These are phyloP conservation scores for Drosophila sulfurigaster DNA, from an alignment of 1,140 invertebrate genomes.

Conservation along the genomic window DNA sequence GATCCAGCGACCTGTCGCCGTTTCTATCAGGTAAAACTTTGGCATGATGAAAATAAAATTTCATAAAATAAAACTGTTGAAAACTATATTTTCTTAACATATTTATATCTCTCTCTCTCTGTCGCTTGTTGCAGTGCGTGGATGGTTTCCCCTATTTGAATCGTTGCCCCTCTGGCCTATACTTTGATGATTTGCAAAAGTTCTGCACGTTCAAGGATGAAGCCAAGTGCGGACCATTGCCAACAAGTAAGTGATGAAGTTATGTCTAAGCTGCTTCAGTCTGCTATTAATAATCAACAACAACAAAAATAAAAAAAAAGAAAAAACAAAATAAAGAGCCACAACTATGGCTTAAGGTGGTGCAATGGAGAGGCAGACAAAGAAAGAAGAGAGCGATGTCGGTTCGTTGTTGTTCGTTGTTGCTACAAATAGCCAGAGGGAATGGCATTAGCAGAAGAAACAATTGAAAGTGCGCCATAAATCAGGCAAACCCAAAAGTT, in stretches of 20 bases:
- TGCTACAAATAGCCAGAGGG: constrained; percentile 34
- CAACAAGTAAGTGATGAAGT: constrained; percentile 90
- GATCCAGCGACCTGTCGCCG: constrained; percentile 94
- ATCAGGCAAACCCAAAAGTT: constrained; percentile 67
- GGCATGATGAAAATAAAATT: too few species aligned
- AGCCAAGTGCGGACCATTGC: constrained; percentile 94
- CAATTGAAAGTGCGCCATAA: constrained; percentile 79
- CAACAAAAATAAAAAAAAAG: too few species aligned
- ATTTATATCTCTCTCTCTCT: not conserved
- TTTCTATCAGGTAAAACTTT: constrained; percentile 91
- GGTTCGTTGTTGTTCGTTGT: constrained; percentile 14
- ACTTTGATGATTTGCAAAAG: constrained; percentile 96
- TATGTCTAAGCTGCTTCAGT: constrained; percentile 37
- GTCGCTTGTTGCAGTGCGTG: constrained; percentile 88
- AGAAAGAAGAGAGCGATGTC: constrained; percentile 1
- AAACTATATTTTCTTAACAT: not conserved
- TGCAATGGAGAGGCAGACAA: not conserved
- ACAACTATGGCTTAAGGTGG: constrained; percentile 18
- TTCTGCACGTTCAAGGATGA: constrained; percentile 96
- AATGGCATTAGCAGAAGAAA: constrained; percentile 49
- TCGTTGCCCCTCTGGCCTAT: constrained; percentile 94
- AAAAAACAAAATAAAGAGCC: constrained; percentile 5
- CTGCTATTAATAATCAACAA: constrained; percentile 31
- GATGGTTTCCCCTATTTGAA: constrained; percentile 94
- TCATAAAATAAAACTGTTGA: too few species aligned